Evolutionary conservation across 2,797 vertebrate species (phyloP).

Genomic region (Muraenolepis orangiensis): DNA sequence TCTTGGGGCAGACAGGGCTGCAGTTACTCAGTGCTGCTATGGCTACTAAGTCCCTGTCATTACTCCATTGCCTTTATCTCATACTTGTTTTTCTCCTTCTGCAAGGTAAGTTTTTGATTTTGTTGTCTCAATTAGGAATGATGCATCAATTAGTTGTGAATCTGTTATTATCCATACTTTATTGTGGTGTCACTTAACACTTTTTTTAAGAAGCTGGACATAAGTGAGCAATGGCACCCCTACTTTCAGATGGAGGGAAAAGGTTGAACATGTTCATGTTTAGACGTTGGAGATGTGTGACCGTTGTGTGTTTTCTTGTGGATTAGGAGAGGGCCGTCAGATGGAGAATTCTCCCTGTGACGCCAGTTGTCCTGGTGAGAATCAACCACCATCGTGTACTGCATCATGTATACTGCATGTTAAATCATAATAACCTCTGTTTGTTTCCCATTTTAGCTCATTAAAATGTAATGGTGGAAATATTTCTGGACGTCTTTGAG

Average conservation of each 20-base stretch:
- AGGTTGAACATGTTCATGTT: background rate
- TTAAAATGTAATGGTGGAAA: background rate
- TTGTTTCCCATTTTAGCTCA: background rate
- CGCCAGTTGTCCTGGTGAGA: conserved; percentile 64
- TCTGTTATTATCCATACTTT: background rate
- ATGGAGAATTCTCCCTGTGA: conserved; percentile 51
- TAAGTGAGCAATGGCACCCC: background rate
- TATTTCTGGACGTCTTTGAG: background rate
- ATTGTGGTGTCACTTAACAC: background rate
- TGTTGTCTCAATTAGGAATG: background rate
- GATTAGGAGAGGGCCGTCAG: conserved; percentile 39
- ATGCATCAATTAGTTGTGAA: background rate
- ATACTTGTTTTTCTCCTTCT: conserved; percentile 42
- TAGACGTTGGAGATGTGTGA: background rate
- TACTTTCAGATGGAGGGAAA: background rate
- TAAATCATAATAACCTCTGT: background rate
- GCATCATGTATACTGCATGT: background rate
- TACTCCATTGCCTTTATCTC: conserved; percentile 39
- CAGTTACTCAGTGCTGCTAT: conserved; percentile 46
- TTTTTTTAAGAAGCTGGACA: background rate
- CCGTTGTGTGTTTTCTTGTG: background rate
- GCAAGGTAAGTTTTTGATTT: conserved; percentile 55
- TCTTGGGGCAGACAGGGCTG: conserved; percentile 41
- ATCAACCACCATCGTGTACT: background rate
- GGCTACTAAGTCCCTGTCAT: conserved; percentile 49